phyloP scores from a whole-genome alignment of 2,113 vertebrate genomes.

The Corythornis madagascariensis region DNA sequence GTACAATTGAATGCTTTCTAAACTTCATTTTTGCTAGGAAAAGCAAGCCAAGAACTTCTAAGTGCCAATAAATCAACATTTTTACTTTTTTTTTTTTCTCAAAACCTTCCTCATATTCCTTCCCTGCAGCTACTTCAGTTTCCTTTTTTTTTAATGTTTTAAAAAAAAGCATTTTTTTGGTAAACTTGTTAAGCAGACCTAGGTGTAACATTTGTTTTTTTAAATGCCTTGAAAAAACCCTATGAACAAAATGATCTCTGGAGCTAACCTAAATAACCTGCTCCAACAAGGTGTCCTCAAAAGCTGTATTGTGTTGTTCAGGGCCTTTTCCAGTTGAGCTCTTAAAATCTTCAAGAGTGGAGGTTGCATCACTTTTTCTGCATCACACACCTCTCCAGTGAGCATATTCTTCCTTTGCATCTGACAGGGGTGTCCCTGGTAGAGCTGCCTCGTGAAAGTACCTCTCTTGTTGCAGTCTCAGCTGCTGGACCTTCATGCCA shows the following conservation, averaged over 20 bases:
- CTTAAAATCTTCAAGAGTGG: not conserved
- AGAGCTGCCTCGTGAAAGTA: not conserved
- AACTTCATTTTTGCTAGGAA: not conserved
- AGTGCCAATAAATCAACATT: not conserved
- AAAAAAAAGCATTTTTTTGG: not conserved
- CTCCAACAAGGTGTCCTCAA: not conserved
- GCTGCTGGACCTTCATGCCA: accelerated
- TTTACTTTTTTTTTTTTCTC: not conserved
- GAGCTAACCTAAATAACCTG: not conserved
- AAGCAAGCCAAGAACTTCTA: not conserved
- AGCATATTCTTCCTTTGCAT: not conserved
- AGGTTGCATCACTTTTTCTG: not conserved
- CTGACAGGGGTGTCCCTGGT: not conserved
- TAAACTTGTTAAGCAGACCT: not conserved
- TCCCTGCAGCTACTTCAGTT: not conserved
- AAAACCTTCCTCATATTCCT: not conserved
- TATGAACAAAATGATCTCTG: not conserved
- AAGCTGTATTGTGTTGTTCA: not conserved
- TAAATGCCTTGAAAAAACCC: not conserved
- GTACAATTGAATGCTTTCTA: not conserved
- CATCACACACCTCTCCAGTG: not conserved
- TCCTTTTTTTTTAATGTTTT: not conserved
- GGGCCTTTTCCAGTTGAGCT: not conserved
- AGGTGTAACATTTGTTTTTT: not conserved
- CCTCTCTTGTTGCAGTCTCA: not conserved